Conservation (phyloP, 2,888 invertebrate species). For the Ommatoiulus sabulosus region DNA sequence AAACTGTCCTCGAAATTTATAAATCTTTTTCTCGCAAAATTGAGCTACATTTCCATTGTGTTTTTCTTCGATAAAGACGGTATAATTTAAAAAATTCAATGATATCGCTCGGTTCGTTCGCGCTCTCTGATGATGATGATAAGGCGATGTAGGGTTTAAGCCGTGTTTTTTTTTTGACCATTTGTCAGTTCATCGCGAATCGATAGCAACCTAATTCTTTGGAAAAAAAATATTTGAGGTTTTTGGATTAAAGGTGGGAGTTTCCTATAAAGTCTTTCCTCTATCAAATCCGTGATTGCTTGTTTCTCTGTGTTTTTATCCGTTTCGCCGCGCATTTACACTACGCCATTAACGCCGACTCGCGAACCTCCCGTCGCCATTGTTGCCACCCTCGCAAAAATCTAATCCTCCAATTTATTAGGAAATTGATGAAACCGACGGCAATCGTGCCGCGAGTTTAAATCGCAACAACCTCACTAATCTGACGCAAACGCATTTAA, state of each 20-base stretch:
- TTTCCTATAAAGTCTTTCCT: not conserved
- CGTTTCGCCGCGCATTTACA: not conserved
- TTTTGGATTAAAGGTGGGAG: constrained; percentile 20
- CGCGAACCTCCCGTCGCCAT: constrained; percentile 25
- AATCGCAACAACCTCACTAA: constrained; percentile 45
- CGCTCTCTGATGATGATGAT: not conserved
- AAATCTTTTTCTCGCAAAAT: too few species aligned
- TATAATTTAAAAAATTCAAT: too few species aligned
- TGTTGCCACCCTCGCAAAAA: constrained; percentile 18
- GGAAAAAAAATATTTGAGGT: not conserved
- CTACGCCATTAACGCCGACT: constrained; percentile 26
- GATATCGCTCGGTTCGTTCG: not conserved
- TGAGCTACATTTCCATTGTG: too few species aligned
- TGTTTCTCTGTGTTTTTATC: constrained; percentile 19
- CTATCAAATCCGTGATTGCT: constrained; percentile 29
- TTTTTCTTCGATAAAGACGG: too few species aligned
- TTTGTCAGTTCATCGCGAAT: not conserved
- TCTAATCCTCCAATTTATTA: constrained; percentile 55
- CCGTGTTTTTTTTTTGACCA: not conserved
- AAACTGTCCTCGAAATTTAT: too few species aligned
- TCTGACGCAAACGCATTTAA: constrained; percentile 33
- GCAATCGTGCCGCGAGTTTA: constrained; percentile 34
- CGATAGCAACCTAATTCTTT: not conserved
- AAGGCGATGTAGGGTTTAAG: not conserved
- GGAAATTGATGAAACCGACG: constrained; percentile 55